Base-by-base conservation (phyloP, 2,888 invertebrate species). In the Nebria salina region DNA sequence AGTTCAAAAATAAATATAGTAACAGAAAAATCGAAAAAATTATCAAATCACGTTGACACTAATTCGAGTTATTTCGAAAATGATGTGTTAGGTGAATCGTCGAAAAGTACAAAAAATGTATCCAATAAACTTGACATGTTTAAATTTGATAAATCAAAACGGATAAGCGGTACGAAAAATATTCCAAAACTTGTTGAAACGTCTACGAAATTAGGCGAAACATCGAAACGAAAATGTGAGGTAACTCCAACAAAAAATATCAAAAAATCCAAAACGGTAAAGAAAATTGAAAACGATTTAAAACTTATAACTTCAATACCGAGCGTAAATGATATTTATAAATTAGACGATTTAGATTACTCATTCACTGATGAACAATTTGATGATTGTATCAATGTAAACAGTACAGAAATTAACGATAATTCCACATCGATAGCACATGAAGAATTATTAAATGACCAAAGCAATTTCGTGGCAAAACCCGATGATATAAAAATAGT, bases 291-390 rank as follows among this genome's bases (percentile, higher is more conserved):
- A 41, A 84, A 83, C 76, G 86, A 85, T 83, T 83, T 85, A 73
- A 82, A 83, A 81, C 83, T 85, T 81, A 80, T 86, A 42, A 85
- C 85, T 66, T 76, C 84, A 13, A 82, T 87, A 26, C 86, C 86
- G 43, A 85, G 86, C 82, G 84, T 84, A 7, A 86, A 86, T 82
- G 86, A 87, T 82, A 84, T 83, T 74, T 85, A 85, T 82, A 75
- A 80, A 72, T 72, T 83, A 43, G 82, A 83, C 25, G 82, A 84
- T 78, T 72, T 83, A 70, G 84, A 84, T 68, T 81, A 65, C 82
- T 82, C 54, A 54, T 54, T 54, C 8, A 54, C 54, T 54, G 54
- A 80, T 76, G 68, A 70, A 54, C 54, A 54, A 54, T 54, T 54
- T 13, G 54, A 54, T 54, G 54, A 8, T 54, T 54, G 54, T 54